These are phyloP conservation scores for Dermatemys mawii DNA, from an alignment of 2,113 vertebrate species.

Conservation along the genomic window DNA sequence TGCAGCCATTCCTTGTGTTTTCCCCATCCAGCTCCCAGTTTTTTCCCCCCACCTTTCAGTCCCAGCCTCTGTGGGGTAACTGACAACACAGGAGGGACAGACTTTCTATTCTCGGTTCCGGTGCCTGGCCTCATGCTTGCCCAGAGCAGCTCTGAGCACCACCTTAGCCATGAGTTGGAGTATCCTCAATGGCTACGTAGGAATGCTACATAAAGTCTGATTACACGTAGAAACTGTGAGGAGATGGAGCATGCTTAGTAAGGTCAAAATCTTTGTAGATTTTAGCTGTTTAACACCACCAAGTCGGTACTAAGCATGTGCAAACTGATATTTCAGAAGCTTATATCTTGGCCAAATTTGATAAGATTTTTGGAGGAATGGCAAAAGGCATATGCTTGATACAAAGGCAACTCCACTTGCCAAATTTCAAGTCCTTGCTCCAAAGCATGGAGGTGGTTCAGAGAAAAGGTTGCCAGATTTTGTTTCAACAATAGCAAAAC, in stretches of 20 bases:
- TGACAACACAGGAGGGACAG: too few species aligned
- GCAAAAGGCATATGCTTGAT: background rate
- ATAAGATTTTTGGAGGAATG: background rate
- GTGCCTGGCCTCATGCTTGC: too few species aligned
- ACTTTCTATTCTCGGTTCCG: too few species aligned
- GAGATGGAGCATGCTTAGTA: background rate
- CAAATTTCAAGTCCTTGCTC: background rate
- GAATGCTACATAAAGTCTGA: background rate
- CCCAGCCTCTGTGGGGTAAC: too few species aligned
- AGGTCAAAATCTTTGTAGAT: background rate
- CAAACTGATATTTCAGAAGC: background rate
- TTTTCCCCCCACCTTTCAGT: too few species aligned
- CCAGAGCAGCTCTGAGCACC: too few species aligned
- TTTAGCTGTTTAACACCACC: background rate
- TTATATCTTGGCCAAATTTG: too few species aligned
- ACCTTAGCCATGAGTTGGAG: too few species aligned
- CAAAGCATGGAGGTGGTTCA: background rate
- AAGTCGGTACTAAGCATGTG: background rate
- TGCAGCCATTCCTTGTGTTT: too few species aligned
- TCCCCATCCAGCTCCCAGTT: too few species aligned
- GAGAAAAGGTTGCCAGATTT: background rate
- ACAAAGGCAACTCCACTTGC: background rate
- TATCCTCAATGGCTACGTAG: background rate
- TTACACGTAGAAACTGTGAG: background rate
- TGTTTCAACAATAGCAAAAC: too few species aligned